Evolutionary conservation across 1,140 invertebrate genomes (phyloP).

Genomic region (Stegodyphus mimosarum): DNA sequence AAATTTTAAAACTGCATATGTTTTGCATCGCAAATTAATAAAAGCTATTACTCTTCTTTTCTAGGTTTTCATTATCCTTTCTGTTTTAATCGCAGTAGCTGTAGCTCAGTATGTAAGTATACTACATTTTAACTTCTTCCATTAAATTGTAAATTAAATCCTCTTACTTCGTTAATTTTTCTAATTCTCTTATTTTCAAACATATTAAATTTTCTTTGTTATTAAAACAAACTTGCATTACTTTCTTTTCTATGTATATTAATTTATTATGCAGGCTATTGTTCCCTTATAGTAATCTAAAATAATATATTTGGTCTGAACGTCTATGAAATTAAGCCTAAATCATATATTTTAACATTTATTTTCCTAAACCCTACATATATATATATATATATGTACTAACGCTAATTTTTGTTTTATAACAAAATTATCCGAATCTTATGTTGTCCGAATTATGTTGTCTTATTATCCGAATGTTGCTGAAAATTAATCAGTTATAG

Average conservation of each 20-base stretch:
- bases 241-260: neutral
- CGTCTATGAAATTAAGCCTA: too few relatives aligned
- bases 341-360: too few relatives aligned
- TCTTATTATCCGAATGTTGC: too few relatives aligned
- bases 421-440: too few relatives aligned
- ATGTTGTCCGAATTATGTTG: too few relatives aligned
- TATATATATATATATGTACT: too few relatives aligned
- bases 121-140: neutral
- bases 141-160: neutral
- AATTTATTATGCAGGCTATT: neutral
- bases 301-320: too few relatives aligned
- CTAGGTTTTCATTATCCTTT: neutral
- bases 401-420: too few relatives aligned
- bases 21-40: neutral
- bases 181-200: neutral
- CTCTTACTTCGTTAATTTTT: neutral
- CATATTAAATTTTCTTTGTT: neutral
- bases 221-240: neutral
- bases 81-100: neutral
- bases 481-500: too few relatives aligned
- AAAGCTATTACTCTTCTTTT: neutral
- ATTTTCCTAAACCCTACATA: too few relatives aligned
- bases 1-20: too few relatives aligned
- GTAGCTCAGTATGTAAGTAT: neutral
- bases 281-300: neutral